Evolutionary conservation across 2,888 invertebrate genomes (phyloP).

Genomic region (Meliscaeva auricollis): DNA sequence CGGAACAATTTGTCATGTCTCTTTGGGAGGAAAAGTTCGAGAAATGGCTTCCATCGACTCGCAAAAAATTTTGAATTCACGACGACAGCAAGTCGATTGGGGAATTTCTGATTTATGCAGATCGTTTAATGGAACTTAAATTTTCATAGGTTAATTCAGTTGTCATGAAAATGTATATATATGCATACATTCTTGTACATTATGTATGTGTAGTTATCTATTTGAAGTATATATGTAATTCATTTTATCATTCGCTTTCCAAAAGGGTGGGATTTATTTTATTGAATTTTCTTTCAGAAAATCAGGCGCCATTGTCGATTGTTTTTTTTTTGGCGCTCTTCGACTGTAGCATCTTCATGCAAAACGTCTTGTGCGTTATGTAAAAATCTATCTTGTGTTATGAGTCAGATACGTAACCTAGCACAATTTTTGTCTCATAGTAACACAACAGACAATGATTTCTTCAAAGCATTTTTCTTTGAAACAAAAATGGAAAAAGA

Average conservation of each 20-base stretch:
- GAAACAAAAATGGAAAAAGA: too few species aligned
- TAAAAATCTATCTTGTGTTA: constrained; percentile 22
- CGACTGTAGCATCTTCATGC: not conserved
- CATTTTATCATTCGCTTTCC: not conserved
- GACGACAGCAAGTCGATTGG: not conserved
- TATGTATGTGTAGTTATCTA: constrained; percentile 13
- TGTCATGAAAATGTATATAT: constrained; percentile 19
- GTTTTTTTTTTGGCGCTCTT: constrained; percentile 33
- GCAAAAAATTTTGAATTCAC: not conserved
- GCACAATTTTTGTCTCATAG: not conserved
- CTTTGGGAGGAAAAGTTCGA: constrained; percentile 44
- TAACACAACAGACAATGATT: not conserved
- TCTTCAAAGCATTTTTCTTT: not conserved
- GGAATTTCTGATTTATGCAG: not conserved
- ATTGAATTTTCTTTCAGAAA: not conserved
- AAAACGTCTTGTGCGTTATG: constrained; percentile 38
- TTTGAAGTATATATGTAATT: constrained; percentile 3
- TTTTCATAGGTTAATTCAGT: constrained; percentile 29
- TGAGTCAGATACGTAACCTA: not conserved
- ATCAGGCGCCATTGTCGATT: constrained; percentile 42
- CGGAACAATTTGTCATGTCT: constrained; percentile 38
- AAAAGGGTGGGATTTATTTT: constrained; percentile 36
- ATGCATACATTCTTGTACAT: not conserved
- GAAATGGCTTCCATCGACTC: constrained; percentile 57
- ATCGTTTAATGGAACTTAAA: constrained; percentile 13